Evolutionary conservation across 2,797 vertebrate genomes (phyloP), one percentile per base, ranked within the genome.

Genomic region (Gastrophryne carolinensis): DNA sequence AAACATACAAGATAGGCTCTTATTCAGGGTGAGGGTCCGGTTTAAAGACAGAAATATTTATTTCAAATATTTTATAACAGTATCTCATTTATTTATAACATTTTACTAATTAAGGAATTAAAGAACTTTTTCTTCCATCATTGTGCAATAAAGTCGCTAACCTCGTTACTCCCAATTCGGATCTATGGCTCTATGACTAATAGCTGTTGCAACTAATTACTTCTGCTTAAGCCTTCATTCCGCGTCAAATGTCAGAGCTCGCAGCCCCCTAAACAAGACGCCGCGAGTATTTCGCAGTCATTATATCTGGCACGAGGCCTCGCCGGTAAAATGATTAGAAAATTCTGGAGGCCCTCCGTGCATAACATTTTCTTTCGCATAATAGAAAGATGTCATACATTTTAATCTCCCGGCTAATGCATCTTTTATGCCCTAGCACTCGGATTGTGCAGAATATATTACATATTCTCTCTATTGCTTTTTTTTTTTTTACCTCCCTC

Each of bases 391-490:
- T 68, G 24, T 56, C 58, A 37, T 34, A 56, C 72, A 74, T 66
- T 75, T 49, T 37, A 49, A 47, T 60, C 60, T 85, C 81, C 76
- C 67, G 83, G 73, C 83, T 83, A 0, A 1, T 78, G 63, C 53
- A 78, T 81, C 79, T 80, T 83, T 84, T 82, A 84, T 85, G 87
- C 81, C 80, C 84, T 84, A 83, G 80, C 82, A 83, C 81, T 79
- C 83, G 85, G 82, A 87, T 78, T 80, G 84, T 86, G 80, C 79
- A 84, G 82, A 90, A 87, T 90, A 88, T 89, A 90, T 90, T 90
- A 90, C 85, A 87, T 83, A 52, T 34, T 58, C 53, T 21, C 30
- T 30, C 4, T 44, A 17, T 44, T 7, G 1, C 13, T 23, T 35
- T 53, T 21, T 29, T 62, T 61, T 61, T 21, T 3, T 15, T 23